Conservation (phyloP, 2,888 invertebrate species). For the Ophion slaviceki region DNA sequence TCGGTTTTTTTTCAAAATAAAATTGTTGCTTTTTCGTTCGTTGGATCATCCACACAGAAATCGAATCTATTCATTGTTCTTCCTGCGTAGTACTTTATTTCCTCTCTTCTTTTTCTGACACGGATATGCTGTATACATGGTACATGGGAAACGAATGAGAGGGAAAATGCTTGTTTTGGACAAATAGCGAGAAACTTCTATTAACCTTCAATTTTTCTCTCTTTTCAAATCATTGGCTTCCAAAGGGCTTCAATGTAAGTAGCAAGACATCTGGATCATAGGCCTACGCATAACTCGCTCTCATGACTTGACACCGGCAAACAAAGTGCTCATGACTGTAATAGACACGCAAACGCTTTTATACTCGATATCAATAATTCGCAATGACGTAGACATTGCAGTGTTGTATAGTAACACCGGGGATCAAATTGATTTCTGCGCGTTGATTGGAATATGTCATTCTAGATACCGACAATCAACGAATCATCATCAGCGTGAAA, state of each 20-base stretch:
- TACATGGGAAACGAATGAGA: neutral
- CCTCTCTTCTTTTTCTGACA: constrained; percentile 1
- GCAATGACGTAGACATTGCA: constrained; percentile 25
- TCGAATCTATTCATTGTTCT: constrained; percentile 15
- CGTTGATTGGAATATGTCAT: constrained; percentile 57
- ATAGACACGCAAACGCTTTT: constrained; percentile 51
- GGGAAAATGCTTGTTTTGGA: constrained; percentile 13
- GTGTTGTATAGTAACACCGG: neutral
- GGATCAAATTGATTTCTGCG: neutral
- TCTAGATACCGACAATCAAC: constrained; percentile 97
- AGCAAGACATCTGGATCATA: constrained; percentile 65
- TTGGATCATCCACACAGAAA: constrained; percentile 21
- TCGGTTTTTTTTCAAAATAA: constrained; percentile 16
- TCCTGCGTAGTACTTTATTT: constrained; percentile 3
- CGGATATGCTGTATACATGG: constrained; percentile 5
- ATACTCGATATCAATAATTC: constrained; percentile 14
- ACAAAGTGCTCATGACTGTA: constrained; percentile 40
- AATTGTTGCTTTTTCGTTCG: constrained; percentile 51
- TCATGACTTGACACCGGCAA: constrained; percentile 15
- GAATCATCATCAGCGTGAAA: constrained; percentile 96
- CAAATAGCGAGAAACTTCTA: constrained; percentile 35
- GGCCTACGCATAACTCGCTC: constrained; percentile 26
- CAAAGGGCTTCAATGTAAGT: constrained; percentile 83
- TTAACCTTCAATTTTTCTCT: constrained; percentile 66
- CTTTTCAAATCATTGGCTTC: constrained; percentile 77